Evolutionary conservation across 1,140 invertebrate species (phyloP).

Genomic region (Protaetia brevitarsis): DNA sequence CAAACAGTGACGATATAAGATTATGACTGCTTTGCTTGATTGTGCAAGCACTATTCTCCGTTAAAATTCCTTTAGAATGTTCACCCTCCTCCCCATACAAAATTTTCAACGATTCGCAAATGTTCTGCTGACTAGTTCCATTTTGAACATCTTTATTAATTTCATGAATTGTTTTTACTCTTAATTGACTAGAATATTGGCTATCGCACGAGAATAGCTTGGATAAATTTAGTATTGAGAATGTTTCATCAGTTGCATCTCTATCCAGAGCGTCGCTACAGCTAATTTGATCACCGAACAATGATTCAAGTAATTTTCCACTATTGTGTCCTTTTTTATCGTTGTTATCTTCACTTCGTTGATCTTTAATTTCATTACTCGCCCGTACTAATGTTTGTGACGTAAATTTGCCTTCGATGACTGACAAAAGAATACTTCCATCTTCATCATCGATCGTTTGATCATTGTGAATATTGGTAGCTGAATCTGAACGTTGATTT

Average conservation of each 20-base stretch:
- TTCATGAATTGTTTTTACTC: neutral
- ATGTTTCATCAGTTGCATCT: neutral
- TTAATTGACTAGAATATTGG: neutral
- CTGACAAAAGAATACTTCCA: neutral
- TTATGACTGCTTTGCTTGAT: neutral
- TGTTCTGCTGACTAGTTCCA: neutral
- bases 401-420: neutral
- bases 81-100: neutral
- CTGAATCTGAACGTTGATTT: neutral
- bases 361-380: neutral
- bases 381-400: neutral
- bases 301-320: neutral
- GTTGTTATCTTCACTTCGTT: neutral
- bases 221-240: neutral
- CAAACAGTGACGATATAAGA: neutral
- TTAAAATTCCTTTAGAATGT: neutral
- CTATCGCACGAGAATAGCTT: neutral
- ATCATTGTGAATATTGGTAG: neutral
- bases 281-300: neutral
- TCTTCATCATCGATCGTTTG: neutral
- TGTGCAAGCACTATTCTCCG: neutral
- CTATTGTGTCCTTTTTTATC: neutral
- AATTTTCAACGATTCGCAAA: neutral
- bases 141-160: neutral
- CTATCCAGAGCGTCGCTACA: neutral